phyloP scores from a whole-genome alignment of 1,140 invertebrate species.

The Drosophila kikkawai region DNA sequence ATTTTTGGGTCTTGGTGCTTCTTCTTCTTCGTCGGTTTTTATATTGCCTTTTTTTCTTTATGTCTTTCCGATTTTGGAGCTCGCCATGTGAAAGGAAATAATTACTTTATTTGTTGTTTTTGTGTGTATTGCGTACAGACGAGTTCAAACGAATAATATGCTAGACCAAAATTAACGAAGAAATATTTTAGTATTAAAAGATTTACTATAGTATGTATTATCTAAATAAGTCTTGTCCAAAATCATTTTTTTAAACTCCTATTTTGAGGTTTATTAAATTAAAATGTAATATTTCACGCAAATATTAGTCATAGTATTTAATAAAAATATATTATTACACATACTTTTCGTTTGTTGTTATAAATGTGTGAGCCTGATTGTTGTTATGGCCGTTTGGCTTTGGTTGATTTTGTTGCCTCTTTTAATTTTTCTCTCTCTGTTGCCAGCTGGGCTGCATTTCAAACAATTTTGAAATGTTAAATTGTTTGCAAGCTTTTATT shows the following conservation, averaged over 20 bases:
- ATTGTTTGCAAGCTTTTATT: slow-evolving; percentile 76
- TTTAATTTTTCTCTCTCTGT: slow-evolving; percentile 7
- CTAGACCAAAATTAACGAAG: neutral
- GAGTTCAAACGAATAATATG: slow-evolving; percentile 8
- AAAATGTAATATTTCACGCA: neutral
- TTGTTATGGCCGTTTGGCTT: slow-evolving; percentile 30
- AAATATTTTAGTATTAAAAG: neutral
- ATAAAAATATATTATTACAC: too few species aligned
- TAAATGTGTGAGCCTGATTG: slow-evolving; percentile 2
- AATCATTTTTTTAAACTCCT: too few species aligned
- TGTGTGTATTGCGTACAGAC: slow-evolving; percentile 34
- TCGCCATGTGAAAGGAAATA: slow-evolving; percentile 76
- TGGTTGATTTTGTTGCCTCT: slow-evolving; percentile 15
- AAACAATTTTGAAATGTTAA: slow-evolving; percentile 57
- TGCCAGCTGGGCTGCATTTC: slow-evolving; percentile 67
- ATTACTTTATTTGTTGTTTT: slow-evolving; percentile 75
- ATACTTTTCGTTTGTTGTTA: slow-evolving; percentile 8
- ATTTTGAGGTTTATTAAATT: neutral
- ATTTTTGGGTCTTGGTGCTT: slow-evolving; percentile 64
- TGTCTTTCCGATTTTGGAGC: slow-evolving; percentile 63
- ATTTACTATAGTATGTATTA: neutral
- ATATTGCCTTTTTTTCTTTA: slow-evolving; percentile 47
- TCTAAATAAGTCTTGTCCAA: neutral
- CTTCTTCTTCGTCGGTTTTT: slow-evolving; percentile 42
- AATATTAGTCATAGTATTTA: too few species aligned